Conservation (phyloP, 1,140 invertebrate genomes). For the Cecropterus lyciades region DNA sequence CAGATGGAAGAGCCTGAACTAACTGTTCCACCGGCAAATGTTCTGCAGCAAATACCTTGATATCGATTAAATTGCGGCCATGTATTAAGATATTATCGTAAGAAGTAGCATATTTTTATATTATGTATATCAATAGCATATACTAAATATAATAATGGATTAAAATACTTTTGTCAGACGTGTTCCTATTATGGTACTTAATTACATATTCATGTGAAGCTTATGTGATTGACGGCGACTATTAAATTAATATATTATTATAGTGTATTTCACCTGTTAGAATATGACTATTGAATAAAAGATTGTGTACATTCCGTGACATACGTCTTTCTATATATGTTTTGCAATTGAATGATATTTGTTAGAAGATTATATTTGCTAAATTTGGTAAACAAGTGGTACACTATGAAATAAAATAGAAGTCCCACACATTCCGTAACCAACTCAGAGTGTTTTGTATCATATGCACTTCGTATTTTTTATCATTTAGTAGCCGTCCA, state of each 20-base stretch:
- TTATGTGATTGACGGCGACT: not conserved
- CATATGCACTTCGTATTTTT: no score
- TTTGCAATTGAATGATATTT: no score
- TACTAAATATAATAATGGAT: not conserved
- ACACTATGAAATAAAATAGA: no score
- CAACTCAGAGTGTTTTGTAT: no score
- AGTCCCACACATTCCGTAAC: no score
- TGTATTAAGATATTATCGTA: not conserved
- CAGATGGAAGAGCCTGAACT: conserved; percentile 63
- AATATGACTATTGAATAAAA: no score
- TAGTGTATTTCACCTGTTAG: not conserved
- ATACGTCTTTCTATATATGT: no score
- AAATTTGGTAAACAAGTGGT: no score
- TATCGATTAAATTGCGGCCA: not conserved
- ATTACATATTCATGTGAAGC: not conserved
- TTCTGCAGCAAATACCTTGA: conserved; percentile 56
- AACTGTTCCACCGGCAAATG: conserved; percentile 58
- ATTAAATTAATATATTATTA: not conserved
- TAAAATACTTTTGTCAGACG: not conserved
- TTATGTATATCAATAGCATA: not conserved
- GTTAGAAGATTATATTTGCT: no score
- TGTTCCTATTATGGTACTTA: not conserved
- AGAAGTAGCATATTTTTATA: not conserved
- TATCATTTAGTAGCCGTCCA: no score
- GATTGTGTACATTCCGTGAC: no score